Percentiles rank a stretch among this genome's conserved stretches.
Conservation (phyloP, 2,888 invertebrate genomes). For the Oscheius sp. region DNA sequence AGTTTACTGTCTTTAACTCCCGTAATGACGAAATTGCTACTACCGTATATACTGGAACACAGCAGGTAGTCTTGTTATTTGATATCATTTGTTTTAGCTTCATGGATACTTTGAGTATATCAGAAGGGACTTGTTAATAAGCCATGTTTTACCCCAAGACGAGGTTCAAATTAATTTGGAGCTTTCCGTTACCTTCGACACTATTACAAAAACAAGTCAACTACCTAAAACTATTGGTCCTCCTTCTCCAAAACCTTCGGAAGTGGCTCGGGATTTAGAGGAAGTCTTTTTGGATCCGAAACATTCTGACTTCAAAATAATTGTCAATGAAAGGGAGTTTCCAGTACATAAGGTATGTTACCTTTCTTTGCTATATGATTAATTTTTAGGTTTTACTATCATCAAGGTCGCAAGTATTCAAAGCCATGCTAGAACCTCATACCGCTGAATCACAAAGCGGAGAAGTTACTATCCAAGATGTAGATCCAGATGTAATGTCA, state of each 20-base stretch:
- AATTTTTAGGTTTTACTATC: conserved; percentile 36
- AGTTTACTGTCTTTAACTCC: conserved; percentile 67
- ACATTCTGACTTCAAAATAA: conserved; percentile 62
- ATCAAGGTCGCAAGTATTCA: conserved; percentile 61
- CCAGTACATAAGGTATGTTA: conserved; percentile 39
- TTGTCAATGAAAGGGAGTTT: conserved; percentile 52
- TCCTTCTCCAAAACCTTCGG: conserved; percentile 46
- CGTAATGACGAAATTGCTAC: conserved; percentile 68
- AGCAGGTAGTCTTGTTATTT: conserved; percentile 53
- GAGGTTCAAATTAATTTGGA: conserved; percentile 64
- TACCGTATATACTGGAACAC: conserved; percentile 70
- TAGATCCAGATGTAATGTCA: conserved; percentile 60
- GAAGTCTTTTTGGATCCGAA: conserved; percentile 52
- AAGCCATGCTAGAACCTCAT: conserved; percentile 65
- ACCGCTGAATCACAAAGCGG: conserved; percentile 58
- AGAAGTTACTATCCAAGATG: conserved; percentile 48
- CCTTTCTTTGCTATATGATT: background rate
- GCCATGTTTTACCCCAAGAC: conserved; percentile 56
- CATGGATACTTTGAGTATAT: conserved; percentile 70
- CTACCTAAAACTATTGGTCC: conserved; percentile 23
- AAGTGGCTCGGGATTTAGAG: conserved; percentile 62
- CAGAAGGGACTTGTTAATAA: conserved; percentile 65
- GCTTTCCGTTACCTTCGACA: conserved; percentile 68
- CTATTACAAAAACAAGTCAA: conserved; percentile 63
- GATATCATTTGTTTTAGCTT: conserved; percentile 45